A percentile compares a stretch with the other conserved stretches of the same genome.
Evolutionary conservation across 2,113 vertebrate genomes (phyloP).

Genomic region (Chlorodrepanis virens): DNA sequence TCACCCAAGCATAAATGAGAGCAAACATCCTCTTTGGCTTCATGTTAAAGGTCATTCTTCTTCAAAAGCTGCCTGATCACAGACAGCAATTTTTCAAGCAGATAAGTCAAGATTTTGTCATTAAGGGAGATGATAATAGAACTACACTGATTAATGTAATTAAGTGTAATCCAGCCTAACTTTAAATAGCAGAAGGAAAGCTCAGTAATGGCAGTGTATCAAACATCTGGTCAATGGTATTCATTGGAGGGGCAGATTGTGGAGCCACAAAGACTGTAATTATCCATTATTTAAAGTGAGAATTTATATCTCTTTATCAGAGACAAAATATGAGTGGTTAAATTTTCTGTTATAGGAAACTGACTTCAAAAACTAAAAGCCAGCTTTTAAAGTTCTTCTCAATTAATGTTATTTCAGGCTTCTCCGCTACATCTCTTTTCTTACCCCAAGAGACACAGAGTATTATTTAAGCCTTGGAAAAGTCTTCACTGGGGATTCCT

Average conservation of each 20-base stretch:
- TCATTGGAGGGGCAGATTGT: neutral
- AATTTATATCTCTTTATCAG: neutral
- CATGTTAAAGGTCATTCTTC: neutral
- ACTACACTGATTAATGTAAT: neutral
- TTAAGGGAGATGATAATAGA: neutral
- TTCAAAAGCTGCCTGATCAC: neutral
- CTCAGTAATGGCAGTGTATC: neutral
- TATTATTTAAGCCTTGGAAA: neutral
- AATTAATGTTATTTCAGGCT: neutral
- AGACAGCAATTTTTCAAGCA: neutral
- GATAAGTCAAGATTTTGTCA: neutral
- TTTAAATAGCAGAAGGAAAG: neutral
- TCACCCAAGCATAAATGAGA: neutral
- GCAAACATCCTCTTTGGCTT: neutral
- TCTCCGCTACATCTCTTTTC: neutral
- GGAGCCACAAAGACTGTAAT: neutral
- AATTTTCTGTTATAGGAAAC: neutral
- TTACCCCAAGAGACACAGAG: rapidly evolving
- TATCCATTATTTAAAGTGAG: neutral
- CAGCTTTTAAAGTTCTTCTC: neutral
- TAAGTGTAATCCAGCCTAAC: neutral
- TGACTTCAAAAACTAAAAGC: neutral
- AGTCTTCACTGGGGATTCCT: neutral
- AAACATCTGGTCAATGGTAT: neutral
- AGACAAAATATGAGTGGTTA: neutral